Percentiles rank a stretch among this genome's conserved stretches.
Evolutionary conservation across 2,888 invertebrate genomes (phyloP).

Genomic region (Sicus ferrugineus): DNA sequence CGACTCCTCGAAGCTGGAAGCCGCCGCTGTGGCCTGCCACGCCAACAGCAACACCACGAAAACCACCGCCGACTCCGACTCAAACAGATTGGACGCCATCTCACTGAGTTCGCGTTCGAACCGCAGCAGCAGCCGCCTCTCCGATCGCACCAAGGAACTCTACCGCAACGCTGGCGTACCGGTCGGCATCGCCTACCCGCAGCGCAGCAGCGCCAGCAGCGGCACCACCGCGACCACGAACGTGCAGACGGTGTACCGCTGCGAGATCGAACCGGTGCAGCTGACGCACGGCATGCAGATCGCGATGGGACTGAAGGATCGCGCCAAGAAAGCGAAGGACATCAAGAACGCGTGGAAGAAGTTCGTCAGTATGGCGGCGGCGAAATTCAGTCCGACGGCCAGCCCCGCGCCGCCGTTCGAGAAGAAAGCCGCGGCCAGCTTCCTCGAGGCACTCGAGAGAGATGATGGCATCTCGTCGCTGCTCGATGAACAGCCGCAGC

Average conservation of each 20-base stretch:
- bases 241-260: constrained; percentile 62
- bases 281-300: constrained; percentile 64
- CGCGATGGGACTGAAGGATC: constrained; percentile 63
- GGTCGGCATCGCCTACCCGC: constrained; percentile 61
- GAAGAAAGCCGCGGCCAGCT: constrained; percentile 48
- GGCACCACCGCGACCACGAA: constrained; percentile 49
- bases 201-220: constrained; percentile 51
- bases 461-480: constrained; percentile 63
- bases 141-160: constrained; percentile 62
- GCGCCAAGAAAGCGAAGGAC: constrained; percentile 64
- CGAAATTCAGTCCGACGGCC: constrained; percentile 62
- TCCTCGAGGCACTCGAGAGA: constrained; percentile 53
- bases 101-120: constrained; percentile 62
- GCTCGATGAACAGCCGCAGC: constrained; percentile 56
- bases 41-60: constrained; percentile 37
- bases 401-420: constrained; percentile 60
- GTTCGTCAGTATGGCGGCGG: constrained; percentile 63
- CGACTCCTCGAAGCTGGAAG: constrained; percentile 39
- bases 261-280: constrained; percentile 61
- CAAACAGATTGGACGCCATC: constrained; percentile 59
- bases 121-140: constrained; percentile 59
- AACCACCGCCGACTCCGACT: constrained; percentile 49
- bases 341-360: constrained; percentile 65
- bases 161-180: constrained; percentile 61
- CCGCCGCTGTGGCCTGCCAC: constrained; percentile 48